Conservation (phyloP, 2,888 invertebrate genomes). For the Harpalus rubripes region DNA sequence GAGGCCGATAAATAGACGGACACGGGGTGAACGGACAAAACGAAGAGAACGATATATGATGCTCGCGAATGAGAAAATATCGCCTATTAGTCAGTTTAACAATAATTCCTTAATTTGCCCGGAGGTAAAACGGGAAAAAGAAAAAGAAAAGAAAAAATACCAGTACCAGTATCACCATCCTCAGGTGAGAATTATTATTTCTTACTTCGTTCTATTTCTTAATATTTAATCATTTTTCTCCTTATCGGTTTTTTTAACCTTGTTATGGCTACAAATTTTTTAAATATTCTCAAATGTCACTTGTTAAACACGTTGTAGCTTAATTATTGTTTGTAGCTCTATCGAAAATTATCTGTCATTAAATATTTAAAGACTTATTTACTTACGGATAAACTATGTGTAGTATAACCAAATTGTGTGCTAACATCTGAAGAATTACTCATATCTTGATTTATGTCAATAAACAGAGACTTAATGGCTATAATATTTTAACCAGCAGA, state of each 20-base stretch:
- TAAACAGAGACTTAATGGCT: too few species aligned
- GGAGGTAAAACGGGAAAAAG: conserved; percentile 52
- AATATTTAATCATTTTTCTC: conserved; percentile 10
- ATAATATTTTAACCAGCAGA: too few species aligned
- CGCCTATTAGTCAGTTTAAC: conserved; percentile 60
- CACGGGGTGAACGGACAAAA: conserved; percentile 74
- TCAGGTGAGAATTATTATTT: conserved; percentile 53
- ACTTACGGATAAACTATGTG: neutral
- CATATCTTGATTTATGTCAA: too few species aligned
- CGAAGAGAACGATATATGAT: conserved; percentile 74
- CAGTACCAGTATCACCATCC: conserved; percentile 31
- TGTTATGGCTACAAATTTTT: conserved; percentile 27
- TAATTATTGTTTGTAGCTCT: neutral
- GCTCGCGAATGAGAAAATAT: conserved; percentile 66
- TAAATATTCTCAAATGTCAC: conserved; percentile 14
- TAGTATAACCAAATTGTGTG: neutral
- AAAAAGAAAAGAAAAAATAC: conserved; percentile 16
- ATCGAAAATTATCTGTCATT: conserved; percentile 19
- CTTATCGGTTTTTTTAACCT: conserved; percentile 1
- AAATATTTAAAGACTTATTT: conserved; percentile 11
- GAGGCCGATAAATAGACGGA: conserved; percentile 72
- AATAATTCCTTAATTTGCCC: conserved; percentile 61
- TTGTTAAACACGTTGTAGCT: conserved; percentile 14
- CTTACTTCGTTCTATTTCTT: neutral
- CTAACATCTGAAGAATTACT: too few species aligned